A percentile compares a stretch with the other conserved stretches of the same genome.
Conservation (phyloP, 2,888 invertebrate species). For the Minunthozetes semirufus region DNA sequence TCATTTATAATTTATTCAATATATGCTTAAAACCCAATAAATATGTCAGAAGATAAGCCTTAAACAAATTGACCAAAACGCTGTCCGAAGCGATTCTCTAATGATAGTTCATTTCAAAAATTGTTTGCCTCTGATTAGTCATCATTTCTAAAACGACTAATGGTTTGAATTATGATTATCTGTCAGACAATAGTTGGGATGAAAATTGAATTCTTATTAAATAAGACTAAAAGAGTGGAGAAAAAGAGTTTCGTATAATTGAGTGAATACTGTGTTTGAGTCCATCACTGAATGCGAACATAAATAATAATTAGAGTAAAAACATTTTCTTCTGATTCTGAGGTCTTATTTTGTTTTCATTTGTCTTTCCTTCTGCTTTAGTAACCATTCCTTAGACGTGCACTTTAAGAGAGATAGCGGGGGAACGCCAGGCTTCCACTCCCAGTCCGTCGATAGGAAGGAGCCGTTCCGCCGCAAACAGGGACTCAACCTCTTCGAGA, state of each 20-base stretch:
- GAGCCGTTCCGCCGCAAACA: background rate
- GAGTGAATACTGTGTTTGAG: background rate
- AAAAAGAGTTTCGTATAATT: background rate
- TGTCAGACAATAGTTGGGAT: no score
- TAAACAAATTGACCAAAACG: no score
- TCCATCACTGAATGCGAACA: background rate
- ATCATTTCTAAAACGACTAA: no score
- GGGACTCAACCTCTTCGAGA: conserved; percentile 41
- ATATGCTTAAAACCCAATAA: no score
- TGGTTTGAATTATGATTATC: no score
- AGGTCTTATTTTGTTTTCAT: background rate
- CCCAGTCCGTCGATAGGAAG: background rate
- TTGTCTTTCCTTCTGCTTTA: conserved; percentile 24
- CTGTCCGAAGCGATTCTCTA: no score
- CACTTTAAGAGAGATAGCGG: conserved; percentile 34
- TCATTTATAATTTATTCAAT: no score
- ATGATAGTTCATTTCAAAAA: no score
- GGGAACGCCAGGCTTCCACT: conserved; percentile 15
- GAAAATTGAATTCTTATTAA: no score
- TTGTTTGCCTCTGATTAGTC: no score
- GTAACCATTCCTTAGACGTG: conserved; percentile 42
- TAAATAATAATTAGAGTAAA: background rate
- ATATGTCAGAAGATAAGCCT: no score
- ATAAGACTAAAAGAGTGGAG: background rate
- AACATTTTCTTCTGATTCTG: background rate